Percentiles rank a stretch among this genome's conserved stretches.
These are phyloP conservation scores for Macaca fascicularis DNA, from an alignment of 2,113 vertebrate species.

Conservation along the genomic window T2T-MFA8v1.1 NC_088387.1:107702001-107702500, in stretches of 20 bases:
- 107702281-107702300: background rate
- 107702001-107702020: background rate
- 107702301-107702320: background rate
- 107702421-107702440: background rate
- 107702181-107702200: background rate
- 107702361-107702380: background rate
- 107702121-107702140: background rate
- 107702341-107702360: background rate
- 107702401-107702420: fast-evolving
- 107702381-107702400: no score
- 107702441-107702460: background rate
- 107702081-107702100: background rate
- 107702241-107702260: background rate
- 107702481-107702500: background rate
- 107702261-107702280: background rate
- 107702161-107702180: background rate
- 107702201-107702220: background rate
- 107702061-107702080: background rate
- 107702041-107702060: background rate
- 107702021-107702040: background rate
- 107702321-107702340: fast-evolving
- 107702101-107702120: background rate
- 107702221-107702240: background rate
- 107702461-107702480: background rate
- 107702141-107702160: background rate